Evolutionary conservation across 2,113 vertebrate genomes (phyloP).

Genomic region (Aleadryas rufinucha): DNA sequence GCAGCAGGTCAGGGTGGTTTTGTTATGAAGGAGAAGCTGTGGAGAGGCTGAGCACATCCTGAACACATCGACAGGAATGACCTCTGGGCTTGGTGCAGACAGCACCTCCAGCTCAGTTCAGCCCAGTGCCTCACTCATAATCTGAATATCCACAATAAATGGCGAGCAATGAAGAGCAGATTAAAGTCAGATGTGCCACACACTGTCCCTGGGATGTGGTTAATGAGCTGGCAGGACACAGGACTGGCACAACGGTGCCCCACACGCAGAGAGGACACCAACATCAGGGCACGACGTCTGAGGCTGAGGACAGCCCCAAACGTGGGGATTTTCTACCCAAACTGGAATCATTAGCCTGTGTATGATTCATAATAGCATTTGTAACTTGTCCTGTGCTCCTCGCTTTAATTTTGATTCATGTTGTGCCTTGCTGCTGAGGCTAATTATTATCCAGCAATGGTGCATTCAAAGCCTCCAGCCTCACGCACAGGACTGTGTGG

Average conservation of each 20-base stretch:
- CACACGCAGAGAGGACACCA: neutral
- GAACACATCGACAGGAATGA: neutral
- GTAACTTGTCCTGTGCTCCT: neutral
- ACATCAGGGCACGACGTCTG: fast-evolving
- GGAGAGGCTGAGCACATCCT: neutral
- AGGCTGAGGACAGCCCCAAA: neutral
- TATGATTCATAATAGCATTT: neutral
- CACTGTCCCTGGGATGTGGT: neutral
- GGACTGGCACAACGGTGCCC: neutral
- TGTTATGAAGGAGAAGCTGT: neutral
- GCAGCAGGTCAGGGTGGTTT: neutral
- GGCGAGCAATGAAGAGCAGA: neutral
- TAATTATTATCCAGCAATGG: neutral
- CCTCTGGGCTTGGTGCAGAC: fast-evolving
- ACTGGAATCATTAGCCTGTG: neutral
- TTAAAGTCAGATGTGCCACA: neutral
- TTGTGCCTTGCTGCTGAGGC: neutral
- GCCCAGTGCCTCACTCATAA: neutral
- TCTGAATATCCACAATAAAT: neutral
- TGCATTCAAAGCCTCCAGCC: neutral
- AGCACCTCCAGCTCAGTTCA: neutral
- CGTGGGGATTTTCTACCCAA: neutral
- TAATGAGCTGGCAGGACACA: neutral
- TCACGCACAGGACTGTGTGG: neutral
- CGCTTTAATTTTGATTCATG: neutral